These are phyloP conservation scores for Poliocrania exsul DNA, from an alignment of 2,797 vertebrate genomes.

Conservation along the genomic window DNA sequence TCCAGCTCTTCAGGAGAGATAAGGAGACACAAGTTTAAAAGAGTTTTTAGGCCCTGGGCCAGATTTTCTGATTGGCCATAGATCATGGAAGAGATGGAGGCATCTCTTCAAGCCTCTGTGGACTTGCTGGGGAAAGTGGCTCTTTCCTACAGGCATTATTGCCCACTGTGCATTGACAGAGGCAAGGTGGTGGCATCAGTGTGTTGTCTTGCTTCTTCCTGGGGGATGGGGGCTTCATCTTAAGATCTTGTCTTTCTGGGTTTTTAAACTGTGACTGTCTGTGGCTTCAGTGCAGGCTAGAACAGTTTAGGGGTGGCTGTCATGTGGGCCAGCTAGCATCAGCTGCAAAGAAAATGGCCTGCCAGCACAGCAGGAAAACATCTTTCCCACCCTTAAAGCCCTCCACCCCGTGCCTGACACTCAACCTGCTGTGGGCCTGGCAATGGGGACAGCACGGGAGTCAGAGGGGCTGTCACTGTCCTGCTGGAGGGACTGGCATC, in stretches of 20 bases:
- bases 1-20: constrained; percentile 26
- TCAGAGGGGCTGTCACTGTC: background rate
- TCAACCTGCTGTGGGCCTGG: background rate
- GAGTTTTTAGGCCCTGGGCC: constrained; percentile 26
- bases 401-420: background rate
- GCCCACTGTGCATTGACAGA: background rate
- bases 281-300: background rate
- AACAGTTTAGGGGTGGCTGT: background rate
- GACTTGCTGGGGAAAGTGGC: background rate
- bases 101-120: background rate
- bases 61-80: background rate
- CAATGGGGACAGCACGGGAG: background rate
- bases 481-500: background rate
- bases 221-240: background rate
- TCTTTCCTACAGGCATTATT: background rate
- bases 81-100: background rate
- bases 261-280: background rate
- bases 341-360: background rate
- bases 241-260: background rate
- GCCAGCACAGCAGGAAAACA: background rate
- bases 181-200: background rate
- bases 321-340: background rate
- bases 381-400: background rate
- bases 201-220: background rate
- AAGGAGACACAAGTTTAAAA: constrained; percentile 33